Evolutionary conservation across 2,888 invertebrate species (phyloP).

Genomic region (Meta bourneti): DNA sequence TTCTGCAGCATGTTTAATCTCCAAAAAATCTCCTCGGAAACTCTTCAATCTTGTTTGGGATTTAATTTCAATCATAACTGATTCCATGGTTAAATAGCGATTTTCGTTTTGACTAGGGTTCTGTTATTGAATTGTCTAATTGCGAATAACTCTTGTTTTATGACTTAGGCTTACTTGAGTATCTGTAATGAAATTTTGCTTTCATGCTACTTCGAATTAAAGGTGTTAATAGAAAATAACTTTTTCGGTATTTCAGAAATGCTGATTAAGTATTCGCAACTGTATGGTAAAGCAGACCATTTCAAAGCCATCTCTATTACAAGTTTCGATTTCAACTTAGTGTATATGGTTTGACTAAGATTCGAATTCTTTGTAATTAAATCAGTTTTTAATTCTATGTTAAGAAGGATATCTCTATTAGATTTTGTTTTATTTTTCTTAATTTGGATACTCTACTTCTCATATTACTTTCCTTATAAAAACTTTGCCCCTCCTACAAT

Average conservation of each 20-base stretch:
- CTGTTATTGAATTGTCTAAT: neutral
- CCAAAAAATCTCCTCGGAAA: neutral
- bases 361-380: too few species aligned
- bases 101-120: neutral
- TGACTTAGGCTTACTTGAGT: neutral
- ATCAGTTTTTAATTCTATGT: too few species aligned
- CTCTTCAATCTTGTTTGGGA: neutral
- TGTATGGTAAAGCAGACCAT: too few species aligned
- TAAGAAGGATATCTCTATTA: too few species aligned
- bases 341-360: too few species aligned
- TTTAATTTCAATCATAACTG: neutral
- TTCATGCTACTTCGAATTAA: neutral
- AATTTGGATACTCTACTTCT: too few species aligned
- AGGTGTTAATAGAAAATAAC: neutral
- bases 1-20: neutral
- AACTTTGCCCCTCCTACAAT: too few species aligned
- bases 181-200: neutral
- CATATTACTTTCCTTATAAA: too few species aligned
- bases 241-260: neutral
- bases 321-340: too few species aligned
- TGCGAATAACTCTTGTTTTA: neutral
- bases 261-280: neutral
- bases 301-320: too few species aligned
- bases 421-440: too few species aligned
- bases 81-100: neutral